phyloP scores from a whole-genome alignment of 1,140 invertebrate species.

The Hylyphantes graminicola region DNA sequence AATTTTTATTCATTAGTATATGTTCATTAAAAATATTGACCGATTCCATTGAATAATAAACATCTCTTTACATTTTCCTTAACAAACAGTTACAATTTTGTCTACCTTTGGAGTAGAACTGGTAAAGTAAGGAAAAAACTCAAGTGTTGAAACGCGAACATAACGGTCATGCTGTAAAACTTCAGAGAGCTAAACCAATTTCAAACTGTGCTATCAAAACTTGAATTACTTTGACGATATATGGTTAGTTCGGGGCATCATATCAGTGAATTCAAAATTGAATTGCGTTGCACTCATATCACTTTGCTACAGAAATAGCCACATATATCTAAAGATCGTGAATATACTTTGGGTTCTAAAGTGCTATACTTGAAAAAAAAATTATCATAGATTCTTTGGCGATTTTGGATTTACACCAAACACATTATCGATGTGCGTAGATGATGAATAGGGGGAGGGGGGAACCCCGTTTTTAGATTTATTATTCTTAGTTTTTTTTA shows the following conservation, averaged over 20 bases:
- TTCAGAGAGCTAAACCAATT: slow-evolving; percentile 35
- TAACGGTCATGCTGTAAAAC: slow-evolving; percentile 42
- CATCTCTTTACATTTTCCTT: too few relatives aligned
- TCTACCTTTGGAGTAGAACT: background rate
- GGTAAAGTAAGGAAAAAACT: background rate
- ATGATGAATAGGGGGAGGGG: slow-evolving; percentile 35
- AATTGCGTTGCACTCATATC: slow-evolving; percentile 24
- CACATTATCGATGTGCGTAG: slow-evolving; percentile 37
- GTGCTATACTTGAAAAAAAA: slow-evolving; percentile 38
- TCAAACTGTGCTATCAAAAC: slow-evolving; percentile 41
- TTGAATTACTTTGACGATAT: slow-evolving; percentile 38
- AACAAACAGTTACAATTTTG: too few relatives aligned
- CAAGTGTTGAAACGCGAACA: slow-evolving; percentile 4
- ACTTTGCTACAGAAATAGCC: slow-evolving; percentile 10
- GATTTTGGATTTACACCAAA: slow-evolving; percentile 42
- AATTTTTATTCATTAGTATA: too few relatives aligned
- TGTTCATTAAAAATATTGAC: too few relatives aligned
- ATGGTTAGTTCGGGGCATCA: slow-evolving; percentile 19
- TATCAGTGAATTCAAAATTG: slow-evolving; percentile 36
- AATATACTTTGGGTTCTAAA: slow-evolving; percentile 44
- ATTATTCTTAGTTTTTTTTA: slow-evolving; percentile 22
- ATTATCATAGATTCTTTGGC: slow-evolving; percentile 38
- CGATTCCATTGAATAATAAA: too few relatives aligned
- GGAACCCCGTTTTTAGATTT: background rate
- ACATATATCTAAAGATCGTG: slow-evolving; percentile 34